Evolutionary conservation across 2,797 vertebrate genomes (phyloP).

Genomic region (Cryptoprocta ferox): DNA sequence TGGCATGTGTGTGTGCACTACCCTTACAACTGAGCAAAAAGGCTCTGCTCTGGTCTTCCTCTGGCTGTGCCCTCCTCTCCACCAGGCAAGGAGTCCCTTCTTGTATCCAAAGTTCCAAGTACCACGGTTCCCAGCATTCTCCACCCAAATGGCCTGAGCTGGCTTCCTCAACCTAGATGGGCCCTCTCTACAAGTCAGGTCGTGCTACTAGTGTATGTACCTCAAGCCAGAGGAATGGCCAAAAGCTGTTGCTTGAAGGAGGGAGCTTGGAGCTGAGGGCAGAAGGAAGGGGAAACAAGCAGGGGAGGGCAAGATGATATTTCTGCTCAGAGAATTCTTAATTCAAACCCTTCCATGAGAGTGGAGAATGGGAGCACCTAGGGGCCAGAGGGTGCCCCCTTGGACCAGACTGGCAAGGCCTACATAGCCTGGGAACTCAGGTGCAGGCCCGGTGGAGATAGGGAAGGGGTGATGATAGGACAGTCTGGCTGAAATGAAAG

Average conservation of each 20-base stretch:
- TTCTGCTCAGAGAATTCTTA: not conserved
- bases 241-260: not conserved
- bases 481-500: not conserved
- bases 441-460: not conserved
- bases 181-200: not conserved
- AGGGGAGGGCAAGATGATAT: not conserved
- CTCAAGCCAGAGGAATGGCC: not conserved
- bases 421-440: not conserved
- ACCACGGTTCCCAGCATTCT: not conserved
- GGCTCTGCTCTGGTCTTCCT: not conserved
- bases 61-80: not conserved
- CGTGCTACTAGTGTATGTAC: not conserved
- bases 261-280: not conserved
- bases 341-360: not conserved
- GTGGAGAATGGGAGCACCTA: not conserved
- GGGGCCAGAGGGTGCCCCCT: not conserved
- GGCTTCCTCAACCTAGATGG: not conserved
- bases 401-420: not conserved
- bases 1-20: not conserved
- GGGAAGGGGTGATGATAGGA: not conserved
- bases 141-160: not conserved
- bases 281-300: not conserved
- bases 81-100: not conserved
- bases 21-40: not conserved
- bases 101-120: not conserved